Base-by-base conservation (phyloP, 2,797 vertebrate species). In the Ctenopoma multispine region DNA sequence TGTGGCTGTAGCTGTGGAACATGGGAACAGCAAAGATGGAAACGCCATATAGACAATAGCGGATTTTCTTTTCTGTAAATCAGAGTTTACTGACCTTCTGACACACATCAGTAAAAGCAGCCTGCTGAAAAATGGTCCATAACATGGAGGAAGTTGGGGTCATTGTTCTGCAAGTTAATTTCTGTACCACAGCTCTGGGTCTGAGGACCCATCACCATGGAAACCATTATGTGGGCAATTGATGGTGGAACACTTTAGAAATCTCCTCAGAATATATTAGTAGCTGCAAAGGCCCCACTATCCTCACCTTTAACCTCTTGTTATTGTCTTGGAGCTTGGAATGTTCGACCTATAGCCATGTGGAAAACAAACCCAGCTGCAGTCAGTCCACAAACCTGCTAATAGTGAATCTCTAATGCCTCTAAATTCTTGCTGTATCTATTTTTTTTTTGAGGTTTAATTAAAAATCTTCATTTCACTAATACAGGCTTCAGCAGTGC, bases 151-250 rank as follows among this genome's bases (percentile, higher is more conserved):
- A 86, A 89, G 89, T 85, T 75, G 71, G 72, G 81, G 75, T 87
- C 75, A 88, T 90, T 91, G 88, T 92, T 90, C 82, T 69, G 70
- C 83, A 20, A n/a, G 72, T 88, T 87, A 64, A 83, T 89, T 90
- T 92, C 87, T 88, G 75, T 78, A 77, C 83, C 47, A 23, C 63
- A 72, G 80, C 81, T 79, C 75, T 76, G 81, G 85, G 87, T 86
- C 81, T 46, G 62, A 85, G 80, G 77, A 78, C 72, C 61, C 66
- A 51, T 94, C 63, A 6, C 93, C 92, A 93, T 93, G 89, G 93
- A 86, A 92, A 92, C 90, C 82, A 87, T 92, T 91, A 92, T 92
- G 86, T 81, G 85, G 83, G 77, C 84, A 88, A 83, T 86, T 87
- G 85, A 84, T 67, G 36, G 83, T 54, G n/a, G 63, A 87, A 71